A percentile compares a stretch with the other conserved stretches of the same genome.
Evolutionary conservation across 1,140 invertebrate genomes (phyloP).

Genomic region (Penaeus indicus): DNA sequence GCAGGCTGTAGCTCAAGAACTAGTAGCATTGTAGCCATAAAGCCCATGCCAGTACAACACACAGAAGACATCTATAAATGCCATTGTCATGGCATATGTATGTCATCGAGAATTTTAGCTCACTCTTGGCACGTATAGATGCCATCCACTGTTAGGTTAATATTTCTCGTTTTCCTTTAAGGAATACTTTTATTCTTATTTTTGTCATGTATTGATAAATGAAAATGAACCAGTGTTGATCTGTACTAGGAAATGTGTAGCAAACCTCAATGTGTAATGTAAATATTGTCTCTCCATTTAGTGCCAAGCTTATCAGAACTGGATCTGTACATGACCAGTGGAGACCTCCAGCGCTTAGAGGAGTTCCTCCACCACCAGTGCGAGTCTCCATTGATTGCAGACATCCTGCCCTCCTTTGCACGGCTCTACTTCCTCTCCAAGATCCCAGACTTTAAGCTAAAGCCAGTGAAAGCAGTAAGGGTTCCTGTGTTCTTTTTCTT

Average conservation of each 20-base stretch:
- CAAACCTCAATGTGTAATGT: background rate
- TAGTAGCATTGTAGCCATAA: too few species aligned
- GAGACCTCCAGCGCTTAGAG: conserved; percentile 91
- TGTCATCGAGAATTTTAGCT: too few species aligned
- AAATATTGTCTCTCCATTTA: background rate
- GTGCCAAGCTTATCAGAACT: conserved; percentile 73
- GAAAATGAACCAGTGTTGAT: background rate
- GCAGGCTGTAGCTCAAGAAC: too few species aligned
- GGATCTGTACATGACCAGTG: conserved; percentile 81
- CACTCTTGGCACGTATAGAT: too few species aligned
- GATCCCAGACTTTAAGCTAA: conserved; percentile 79
- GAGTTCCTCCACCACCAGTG: conserved; percentile 94
- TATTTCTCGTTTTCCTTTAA: too few species aligned
- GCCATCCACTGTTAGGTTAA: too few species aligned
- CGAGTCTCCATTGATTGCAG: conserved; percentile 93
- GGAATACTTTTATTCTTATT: too few species aligned
- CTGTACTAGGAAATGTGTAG: background rate
- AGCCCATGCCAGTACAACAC: too few species aligned
- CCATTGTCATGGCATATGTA: too few species aligned
- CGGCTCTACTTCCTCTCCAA: conserved; percentile 85
- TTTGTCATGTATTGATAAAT: background rate
- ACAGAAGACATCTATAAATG: too few species aligned
- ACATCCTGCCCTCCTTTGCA: conserved; percentile 86
- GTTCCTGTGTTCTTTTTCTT: background rate
- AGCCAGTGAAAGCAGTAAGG: conserved; percentile 84